Conservation (phyloP, 2,888 invertebrate species). For the Smittia sp. region DNA sequence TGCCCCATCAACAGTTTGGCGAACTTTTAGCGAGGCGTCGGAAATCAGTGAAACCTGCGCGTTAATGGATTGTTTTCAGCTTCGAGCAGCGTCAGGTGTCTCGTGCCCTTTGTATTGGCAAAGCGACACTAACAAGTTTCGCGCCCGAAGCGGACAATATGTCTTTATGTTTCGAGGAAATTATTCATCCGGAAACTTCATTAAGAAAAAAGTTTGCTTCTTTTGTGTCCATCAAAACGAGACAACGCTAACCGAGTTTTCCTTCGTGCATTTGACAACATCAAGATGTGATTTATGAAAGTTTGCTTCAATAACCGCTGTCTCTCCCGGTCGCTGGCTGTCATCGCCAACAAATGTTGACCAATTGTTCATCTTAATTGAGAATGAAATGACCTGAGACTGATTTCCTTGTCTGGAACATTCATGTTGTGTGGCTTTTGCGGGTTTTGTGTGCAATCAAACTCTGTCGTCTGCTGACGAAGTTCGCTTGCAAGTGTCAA, state of each 20-base stretch:
- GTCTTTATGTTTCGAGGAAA: not conserved
- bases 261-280: not conserved
- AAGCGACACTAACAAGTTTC: not conserved
- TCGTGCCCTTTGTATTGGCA: not conserved
- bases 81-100: not conserved
- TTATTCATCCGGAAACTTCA: conserved; percentile 12
- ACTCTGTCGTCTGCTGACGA: not conserved
- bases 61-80: not conserved
- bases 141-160: not conserved
- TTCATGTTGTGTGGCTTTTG: conserved; percentile 12
- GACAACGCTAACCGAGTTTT: not conserved
- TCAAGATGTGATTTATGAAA: conserved; percentile 25
- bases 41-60: too few species aligned
- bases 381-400: conserved; percentile 5
- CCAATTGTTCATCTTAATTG: not conserved
- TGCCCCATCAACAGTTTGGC: not conserved
- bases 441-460: not conserved
- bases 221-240: not conserved
- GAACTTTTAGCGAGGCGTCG: too few species aligned
- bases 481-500: not conserved
- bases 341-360: not conserved
- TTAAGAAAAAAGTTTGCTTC: not conserved
- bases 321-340: not conserved
- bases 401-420: not conserved
- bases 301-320: not conserved